Base-by-base conservation (phyloP, 64 coral and sea anemone genomes). In the Stichodactyla mertensii region DNA sequence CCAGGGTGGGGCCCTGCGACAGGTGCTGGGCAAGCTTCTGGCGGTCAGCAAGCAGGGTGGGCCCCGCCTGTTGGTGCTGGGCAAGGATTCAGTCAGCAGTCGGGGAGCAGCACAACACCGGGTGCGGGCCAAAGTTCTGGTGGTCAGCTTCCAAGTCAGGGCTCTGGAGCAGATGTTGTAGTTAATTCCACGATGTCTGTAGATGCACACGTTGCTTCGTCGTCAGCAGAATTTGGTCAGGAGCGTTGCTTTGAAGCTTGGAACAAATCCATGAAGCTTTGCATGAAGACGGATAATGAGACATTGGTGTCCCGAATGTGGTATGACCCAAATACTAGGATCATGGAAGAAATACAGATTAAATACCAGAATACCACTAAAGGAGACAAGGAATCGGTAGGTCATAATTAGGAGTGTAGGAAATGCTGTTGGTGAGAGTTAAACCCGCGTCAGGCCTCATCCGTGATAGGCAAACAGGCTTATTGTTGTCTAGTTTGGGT, bases 181-280 rank as follows among this genome's bases (percentile, higher is more conserved):
- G 56, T 58, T 58, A 58, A 11, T 58, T 58, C 56, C 36, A 45
- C 36, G 36, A 2, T 45, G 36, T 45, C 36, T 45, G 36, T 2
- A 45, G 3, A 2, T 45, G 36, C 1, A 31, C 28, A 31, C 28
- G 28, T 45, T 45, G 36, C 36, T 45, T 4, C 36, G 3, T 45
- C 36, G 36, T 45, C 36, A 45, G 0, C 0, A 45, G 36, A 45
- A 4, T 45, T 45, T 2, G 36, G 36, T 45, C 56, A 11, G 56
- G 56, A 58, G 9, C 69, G 26, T 12, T 82, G 80, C 27, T 23
- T 54, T 11, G 80, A 55, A 27, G 80, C 80, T 54, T 82, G 80
- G 80, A 82, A 55, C 54, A 18, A 53, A 24, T 82, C 80, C 14
- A 54, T 85, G 83, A 55, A 57, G 24, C n/a, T 64, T 61, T 85